Conservation (phyloP, 2,888 invertebrate species). For the Mactromeris polynyma region DNA sequence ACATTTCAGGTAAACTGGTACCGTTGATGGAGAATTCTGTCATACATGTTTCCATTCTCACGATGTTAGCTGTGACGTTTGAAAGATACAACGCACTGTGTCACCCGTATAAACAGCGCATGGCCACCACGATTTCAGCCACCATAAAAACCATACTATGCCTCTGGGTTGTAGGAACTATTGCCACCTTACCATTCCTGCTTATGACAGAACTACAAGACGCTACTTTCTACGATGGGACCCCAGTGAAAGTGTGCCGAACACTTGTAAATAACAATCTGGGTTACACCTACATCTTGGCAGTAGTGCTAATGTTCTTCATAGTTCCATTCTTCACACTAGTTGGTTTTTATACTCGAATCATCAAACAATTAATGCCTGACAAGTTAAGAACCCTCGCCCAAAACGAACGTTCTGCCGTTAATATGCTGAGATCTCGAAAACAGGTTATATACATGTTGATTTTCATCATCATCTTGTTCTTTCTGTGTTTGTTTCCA, state of each 20-base stretch:
- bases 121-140: conserved; percentile 86
- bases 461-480: conserved; percentile 89
- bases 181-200: conserved; percentile 91
- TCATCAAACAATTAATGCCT: conserved; percentile 65
- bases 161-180: conserved; percentile 85
- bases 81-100: conserved; percentile 97
- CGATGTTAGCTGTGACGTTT: conserved; percentile 96
- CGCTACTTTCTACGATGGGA: conserved; percentile 92
- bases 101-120: conserved; percentile 92
- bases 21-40: conserved; percentile 97
- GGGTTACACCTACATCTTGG: conserved; percentile 93
- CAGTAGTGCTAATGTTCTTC: conserved; percentile 94
- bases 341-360: conserved; percentile 92
- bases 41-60: conserved; percentile 96
- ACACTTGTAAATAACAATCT: conserved; percentile 93
- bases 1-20: conserved; percentile 93
- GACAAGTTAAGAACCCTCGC: conserved; percentile 41
- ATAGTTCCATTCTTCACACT: conserved; percentile 94
- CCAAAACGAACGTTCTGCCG: conserved; percentile 36
- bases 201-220: conserved; percentile 93
- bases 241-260: conserved; percentile 92
- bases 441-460: conserved; percentile 82
- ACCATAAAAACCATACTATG: conserved; percentile 82
- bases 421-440: conserved; percentile 53
- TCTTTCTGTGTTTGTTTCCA: conserved; percentile 95